These are phyloP conservation scores for Orycteropus afer DNA, from an alignment of 2,113 vertebrate genomes.

Conservation along the genomic window DNA sequence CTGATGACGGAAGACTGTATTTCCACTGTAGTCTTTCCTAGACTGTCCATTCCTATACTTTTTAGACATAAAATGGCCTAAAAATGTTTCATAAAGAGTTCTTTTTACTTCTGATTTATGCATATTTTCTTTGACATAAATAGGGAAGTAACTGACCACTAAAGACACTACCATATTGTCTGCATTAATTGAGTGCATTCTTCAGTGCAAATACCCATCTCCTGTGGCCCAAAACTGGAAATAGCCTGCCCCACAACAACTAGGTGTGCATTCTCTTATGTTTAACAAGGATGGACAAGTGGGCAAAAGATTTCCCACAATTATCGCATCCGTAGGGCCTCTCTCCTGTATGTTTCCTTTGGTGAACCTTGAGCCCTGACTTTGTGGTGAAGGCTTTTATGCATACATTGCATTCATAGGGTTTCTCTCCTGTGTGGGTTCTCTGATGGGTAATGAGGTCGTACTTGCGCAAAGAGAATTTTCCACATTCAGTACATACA, in stretches of 20 bases:
- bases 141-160: slow-evolving; percentile 31
- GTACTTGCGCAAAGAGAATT: slow-evolving; percentile 35
- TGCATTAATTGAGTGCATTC: slow-evolving; percentile 46
- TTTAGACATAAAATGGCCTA: slow-evolving; percentile 15
- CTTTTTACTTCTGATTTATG: background rate
- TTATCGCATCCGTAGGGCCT: background rate
- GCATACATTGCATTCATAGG: slow-evolving; percentile 15
- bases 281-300: slow-evolving; percentile 33
- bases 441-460: slow-evolving; percentile 45
- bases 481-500: slow-evolving; percentile 23
- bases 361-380: slow-evolving; percentile 41
- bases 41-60: background rate
- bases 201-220: background rate
- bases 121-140: slow-evolving; percentile 40
- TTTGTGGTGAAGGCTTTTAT: slow-evolving; percentile 32
- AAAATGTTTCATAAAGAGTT: background rate
- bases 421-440: slow-evolving; percentile 47
- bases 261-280: slow-evolving; percentile 55
- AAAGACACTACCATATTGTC: slow-evolving; percentile 47
- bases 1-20: background rate
- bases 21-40: background rate
- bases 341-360: slow-evolving; percentile 45
- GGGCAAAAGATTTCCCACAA: slow-evolving; percentile 43
- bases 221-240: background rate
- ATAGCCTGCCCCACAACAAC: background rate